Evolutionary conservation across 2,888 invertebrate species (phyloP).

Genomic region (Hydraecia micacea): DNA sequence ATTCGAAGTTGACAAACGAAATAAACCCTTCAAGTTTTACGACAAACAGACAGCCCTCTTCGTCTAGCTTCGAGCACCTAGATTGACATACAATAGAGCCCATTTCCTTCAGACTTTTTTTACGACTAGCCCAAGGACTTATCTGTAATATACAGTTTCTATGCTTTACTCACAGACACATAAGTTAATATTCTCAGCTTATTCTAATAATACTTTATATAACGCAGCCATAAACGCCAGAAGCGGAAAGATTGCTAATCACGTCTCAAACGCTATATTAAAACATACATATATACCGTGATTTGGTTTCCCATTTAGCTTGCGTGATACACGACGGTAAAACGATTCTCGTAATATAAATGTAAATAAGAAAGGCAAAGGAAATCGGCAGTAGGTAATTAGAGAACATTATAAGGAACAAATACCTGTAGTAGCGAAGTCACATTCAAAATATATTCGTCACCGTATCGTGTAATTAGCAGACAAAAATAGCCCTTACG

Average conservation of each 20-base stretch:
- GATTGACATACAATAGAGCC: slow-evolving; percentile 15
- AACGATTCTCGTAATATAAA: slow-evolving; percentile 52
- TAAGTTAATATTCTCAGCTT: slow-evolving; percentile 29
- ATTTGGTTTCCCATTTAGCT: slow-evolving; percentile 47
- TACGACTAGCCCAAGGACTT: slow-evolving; percentile 33
- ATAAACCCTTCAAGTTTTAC: slow-evolving; percentile 38
- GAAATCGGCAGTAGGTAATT: slow-evolving; percentile 33
- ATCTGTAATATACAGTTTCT: slow-evolving; percentile 12
- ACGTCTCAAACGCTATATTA: slow-evolving; percentile 30
- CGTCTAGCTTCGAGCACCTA: slow-evolving; percentile 30
- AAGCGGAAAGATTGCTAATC: slow-evolving; percentile 59
- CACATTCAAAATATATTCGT: not conserved
- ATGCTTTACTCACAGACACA: not conserved
- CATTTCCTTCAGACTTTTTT: slow-evolving; percentile 42
- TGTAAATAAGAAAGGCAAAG: slow-evolving; percentile 46
- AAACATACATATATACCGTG: slow-evolving; percentile 43
- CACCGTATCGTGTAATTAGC: too few relatives aligned
- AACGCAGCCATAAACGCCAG: slow-evolving; percentile 14
- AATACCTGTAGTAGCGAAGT: too few relatives aligned
- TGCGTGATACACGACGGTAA: slow-evolving; percentile 54
- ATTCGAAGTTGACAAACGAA: slow-evolving; percentile 16
- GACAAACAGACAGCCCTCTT: slow-evolving; percentile 9
- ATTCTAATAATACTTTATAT: slow-evolving; percentile 23
- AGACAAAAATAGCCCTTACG: too few relatives aligned
- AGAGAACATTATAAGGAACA: slow-evolving; percentile 25